Base-by-base conservation (phyloP, 2,797 vertebrate genomes). In the Microchirus variegatus region DNA sequence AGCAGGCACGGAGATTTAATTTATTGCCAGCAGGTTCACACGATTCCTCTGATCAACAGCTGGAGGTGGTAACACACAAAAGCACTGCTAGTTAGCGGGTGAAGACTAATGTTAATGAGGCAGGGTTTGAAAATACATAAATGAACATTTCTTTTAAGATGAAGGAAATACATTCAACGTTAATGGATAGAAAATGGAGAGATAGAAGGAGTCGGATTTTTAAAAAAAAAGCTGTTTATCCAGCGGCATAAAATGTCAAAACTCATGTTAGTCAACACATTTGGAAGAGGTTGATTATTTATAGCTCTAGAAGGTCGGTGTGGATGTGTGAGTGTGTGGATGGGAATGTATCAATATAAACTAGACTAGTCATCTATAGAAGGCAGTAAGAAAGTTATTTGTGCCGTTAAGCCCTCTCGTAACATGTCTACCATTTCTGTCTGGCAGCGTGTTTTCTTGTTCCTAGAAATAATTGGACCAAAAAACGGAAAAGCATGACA, bases 401-500 rank as follows among this genome's bases (percentile, higher is more conserved):
- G 31, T 31, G 5, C 31, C 31, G 31, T 31, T 22, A 31, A 31
- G 4, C n/a, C n/a, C n/a, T n/a, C n/a, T n/a, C n/a, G n/a, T n/a
- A 31, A 31, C 31, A 31, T 3, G 7, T 31, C 5, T 3, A 31
- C 31, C 31, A 31, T 31, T 31, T 31, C 22, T 22, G 22, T 22
- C 22, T 22, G 22, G 2, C 26, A 0, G 1, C 26, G 3, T 14
- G 2, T 36, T 65, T 65, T 58, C 2, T 54, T 19, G 11, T 56
- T 35, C 10, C 31, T 41, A 1, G 9, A 69, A 36, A 54, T 44
- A 60, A 43, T 16, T n/a, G 26, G 45, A n/a, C n/a, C n/a, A n/a
- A 42, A 15, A 31, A 31, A 31, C 8, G 31, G 31, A 31, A 31
- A 31, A 31, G 31, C 31, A 31, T 31, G 31, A 31, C 31, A 6